Percentiles rank a stretch among this genome's conserved stretches.
Conservation (phyloP, 2,888 invertebrate species). For the Myathropa florea region DNA sequence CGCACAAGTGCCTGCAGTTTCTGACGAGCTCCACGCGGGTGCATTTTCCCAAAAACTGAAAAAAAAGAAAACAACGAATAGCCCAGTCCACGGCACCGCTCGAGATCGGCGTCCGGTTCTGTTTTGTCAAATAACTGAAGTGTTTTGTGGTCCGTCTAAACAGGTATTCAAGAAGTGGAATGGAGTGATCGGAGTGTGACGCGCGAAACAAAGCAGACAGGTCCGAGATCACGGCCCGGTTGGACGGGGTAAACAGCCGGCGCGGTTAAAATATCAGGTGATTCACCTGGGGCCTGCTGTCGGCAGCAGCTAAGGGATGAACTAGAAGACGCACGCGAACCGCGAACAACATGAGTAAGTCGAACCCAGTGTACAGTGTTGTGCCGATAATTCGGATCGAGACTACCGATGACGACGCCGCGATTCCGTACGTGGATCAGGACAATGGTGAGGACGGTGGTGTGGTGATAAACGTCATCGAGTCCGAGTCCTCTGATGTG, state of each 20-base stretch:
- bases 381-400: conserved; percentile 63
- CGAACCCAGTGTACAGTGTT: conserved; percentile 23
- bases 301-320: conserved; percentile 26
- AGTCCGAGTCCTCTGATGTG: neutral
- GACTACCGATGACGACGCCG: conserved; percentile 1
- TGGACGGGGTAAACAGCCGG: neutral
- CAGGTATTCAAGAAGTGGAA: conserved; percentile 67
- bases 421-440: conserved; percentile 63
- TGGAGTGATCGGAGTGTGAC: conserved; percentile 46
- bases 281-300: conserved; percentile 34
- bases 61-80: neutral
- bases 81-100: neutral
- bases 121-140: neutral
- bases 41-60: conserved; percentile 28
- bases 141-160: conserved; percentile 25
- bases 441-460: conserved; percentile 10
- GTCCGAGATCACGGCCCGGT: neutral
- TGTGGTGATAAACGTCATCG: conserved; percentile 44
- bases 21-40: neutral
- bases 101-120: conserved; percentile 2
- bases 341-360: conserved; percentile 45
- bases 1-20: conserved; percentile 10
- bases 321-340: conserved; percentile 21
- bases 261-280: conserved; percentile 19
- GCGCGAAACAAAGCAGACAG: conserved; percentile 7